Evolutionary conservation across 2,113 vertebrate genomes (phyloP).

Genomic region (Antechinus flavipes): DNA sequence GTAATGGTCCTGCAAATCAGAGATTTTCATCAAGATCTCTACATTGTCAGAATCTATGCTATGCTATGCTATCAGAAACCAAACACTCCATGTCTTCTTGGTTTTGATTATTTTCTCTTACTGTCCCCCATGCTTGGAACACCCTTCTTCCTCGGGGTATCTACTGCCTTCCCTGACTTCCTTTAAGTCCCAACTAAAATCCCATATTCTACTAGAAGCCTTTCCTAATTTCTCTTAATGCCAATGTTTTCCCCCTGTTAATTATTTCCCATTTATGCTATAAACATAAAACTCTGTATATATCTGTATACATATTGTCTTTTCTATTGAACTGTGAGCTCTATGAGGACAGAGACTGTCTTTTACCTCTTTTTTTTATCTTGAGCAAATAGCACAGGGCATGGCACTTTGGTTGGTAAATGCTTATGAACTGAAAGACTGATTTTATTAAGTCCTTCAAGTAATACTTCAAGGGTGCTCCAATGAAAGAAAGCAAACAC

Average conservation of each 20-base stretch:
- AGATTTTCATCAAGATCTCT: neutral
- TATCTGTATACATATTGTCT: neutral
- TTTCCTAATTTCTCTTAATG: neutral
- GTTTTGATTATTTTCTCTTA: neutral
- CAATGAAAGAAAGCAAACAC: neutral
- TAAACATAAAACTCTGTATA: neutral
- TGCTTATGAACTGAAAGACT: neutral
- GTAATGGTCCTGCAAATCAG: neutral
- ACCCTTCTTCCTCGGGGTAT: neutral
- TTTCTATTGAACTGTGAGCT: neutral
- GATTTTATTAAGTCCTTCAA: neutral
- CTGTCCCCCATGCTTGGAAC: neutral
- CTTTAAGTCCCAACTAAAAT: neutral
- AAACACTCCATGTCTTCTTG: neutral
- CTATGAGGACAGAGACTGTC: neutral
- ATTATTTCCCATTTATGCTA: neutral
- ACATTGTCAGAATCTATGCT: neutral
- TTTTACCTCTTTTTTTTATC: neutral
- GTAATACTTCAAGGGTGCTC: neutral
- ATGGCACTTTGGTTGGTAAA: neutral
- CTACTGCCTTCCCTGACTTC: neutral
- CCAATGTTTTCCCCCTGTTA: neutral
- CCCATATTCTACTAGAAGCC: neutral
- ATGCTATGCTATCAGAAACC: neutral
- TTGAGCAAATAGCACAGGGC: neutral